Base-by-base conservation (phyloP, 2,113 vertebrate genomes). In the Pituophis catenifer region DNA sequence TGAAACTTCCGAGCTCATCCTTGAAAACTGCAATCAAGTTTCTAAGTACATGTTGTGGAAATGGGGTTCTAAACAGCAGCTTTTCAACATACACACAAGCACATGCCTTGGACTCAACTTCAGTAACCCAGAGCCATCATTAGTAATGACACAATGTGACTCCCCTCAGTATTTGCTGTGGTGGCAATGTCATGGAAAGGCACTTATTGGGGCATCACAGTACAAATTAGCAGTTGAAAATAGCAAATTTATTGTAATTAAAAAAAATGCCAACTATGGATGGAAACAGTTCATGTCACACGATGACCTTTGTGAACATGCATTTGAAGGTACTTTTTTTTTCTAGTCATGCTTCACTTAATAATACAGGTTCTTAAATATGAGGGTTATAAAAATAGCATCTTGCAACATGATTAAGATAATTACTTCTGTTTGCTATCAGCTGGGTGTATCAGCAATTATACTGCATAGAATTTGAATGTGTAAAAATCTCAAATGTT, bases 41-140 rank as follows among this genome's bases (percentile, higher is more conserved):
- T 98, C 98, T 1, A 93, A 97, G 15, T 54, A 96, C 92, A 98
- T 99, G 98, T 95, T 99, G 5, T 99, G 99, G 99, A 99, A 99
- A 97, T 99, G 99, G 99, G 98, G 98, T 3, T 99, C 99, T 65
- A 97, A 97, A 26, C 98, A 95, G 89, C 98, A 95, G 8, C 98
- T 99, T 44, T 99, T 98, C 96, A 99, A 99, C 90, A 17, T 99
- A 52, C 98, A 98, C 93, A 97, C 96, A 95, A 98, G 97, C 50
- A 95, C 94, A 58, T 99, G 99, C 88, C 98, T 99, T 0, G 99
- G 99, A 52, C 97, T 99, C 92, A 98, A 98, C 94, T 88, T 98
- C 48, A 98, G 96, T 0, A 95, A 97, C 48, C 62, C 94, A 0
- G 97, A 97, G 24, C 97, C 98, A 94, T 98, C 98, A 0, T 95